Conservation (phyloP, 1,140 invertebrate genomes). For the Sinella curviseta region DNA sequence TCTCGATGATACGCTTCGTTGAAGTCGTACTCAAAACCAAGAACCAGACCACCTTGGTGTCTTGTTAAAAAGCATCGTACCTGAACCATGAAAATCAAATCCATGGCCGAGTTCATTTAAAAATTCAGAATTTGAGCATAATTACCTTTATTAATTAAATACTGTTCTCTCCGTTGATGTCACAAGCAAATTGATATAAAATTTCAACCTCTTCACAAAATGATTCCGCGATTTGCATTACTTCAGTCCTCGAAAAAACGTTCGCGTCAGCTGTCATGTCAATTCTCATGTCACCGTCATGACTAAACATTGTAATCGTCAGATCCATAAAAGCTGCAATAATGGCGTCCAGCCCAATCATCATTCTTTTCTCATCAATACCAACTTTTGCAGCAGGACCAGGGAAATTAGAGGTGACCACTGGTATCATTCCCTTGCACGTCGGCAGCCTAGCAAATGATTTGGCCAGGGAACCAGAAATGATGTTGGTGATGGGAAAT, state of each 20-base stretch:
- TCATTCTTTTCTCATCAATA: not conserved
- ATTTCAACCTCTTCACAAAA: not conserved
- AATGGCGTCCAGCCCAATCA: not conserved
- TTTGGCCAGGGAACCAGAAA: not conserved
- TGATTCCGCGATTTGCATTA: not conserved
- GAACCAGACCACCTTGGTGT: too few relatives aligned
- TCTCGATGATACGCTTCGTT: too few relatives aligned
- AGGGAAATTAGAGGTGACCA: not conserved
- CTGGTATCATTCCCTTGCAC: not conserved
- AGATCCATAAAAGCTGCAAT: not conserved
- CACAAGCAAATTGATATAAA: not conserved
- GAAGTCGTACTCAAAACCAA: too few relatives aligned
- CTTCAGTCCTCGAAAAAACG: not conserved
- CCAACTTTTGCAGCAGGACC: not conserved
- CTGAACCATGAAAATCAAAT: too few relatives aligned
- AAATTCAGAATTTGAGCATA: too few relatives aligned
- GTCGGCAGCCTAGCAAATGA: not conserved
- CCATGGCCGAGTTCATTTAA: too few relatives aligned
- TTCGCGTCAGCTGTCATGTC: not conserved
- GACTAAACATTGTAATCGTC: not conserved
- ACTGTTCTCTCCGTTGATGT: not conserved
- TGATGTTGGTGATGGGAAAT: not conserved
- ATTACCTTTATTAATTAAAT: too few relatives aligned
- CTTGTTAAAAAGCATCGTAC: too few relatives aligned
- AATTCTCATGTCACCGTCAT: not conserved